Evolutionary conservation across 53 echinoderm and acorn worm species (phyloP), one percentile per base, ranked within the genome.

Genomic region (Glandiceps talaboti): DNA sequence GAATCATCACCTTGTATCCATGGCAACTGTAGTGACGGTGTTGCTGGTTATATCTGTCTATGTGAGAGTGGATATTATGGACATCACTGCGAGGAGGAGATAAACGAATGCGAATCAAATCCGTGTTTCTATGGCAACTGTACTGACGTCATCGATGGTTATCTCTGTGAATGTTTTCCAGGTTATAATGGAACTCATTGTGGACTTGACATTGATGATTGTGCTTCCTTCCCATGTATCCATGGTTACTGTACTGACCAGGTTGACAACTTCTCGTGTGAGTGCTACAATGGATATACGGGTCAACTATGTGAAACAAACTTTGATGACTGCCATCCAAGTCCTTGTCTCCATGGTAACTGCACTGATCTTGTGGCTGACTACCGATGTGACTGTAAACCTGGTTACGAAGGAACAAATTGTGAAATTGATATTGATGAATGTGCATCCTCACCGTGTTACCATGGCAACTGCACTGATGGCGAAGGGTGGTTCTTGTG

Each of bases 401-500:
- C 6, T 6, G 64, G 64, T 20, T 45, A 12, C 20, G 20, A 6
- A 20, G 64, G 64, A 6, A 20, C 6, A 45, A 45, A 45, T 20
- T 45, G 64, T 45, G 64, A 45, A 6, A 6, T 45, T 45, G 64
- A 45, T 20, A 45, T 45, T 45, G 64, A 45, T 45, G 64, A 45
- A 45, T 45, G 64, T 45, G 64, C 6, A 20, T 45, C 82, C 31
- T 64, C 83, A 0, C 29, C 83, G 27, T 73, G 30, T 33, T 72
- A 79, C 0, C 80, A 79, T 14, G 45, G 80, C 0, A 82, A 73
- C 14, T 87, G 87, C 76, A 33, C 83, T 14, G 91, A 91, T 73
- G 27, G 83, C 27, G 81, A 83, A 29, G 33, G 83, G 30, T 83
- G 81, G 1, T 87, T 85, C 81, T 83, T 72, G 31, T 91, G 83